Evolutionary conservation across 2,113 vertebrate genomes (phyloP).

Genomic region (Saccopteryx bilineata): DNA sequence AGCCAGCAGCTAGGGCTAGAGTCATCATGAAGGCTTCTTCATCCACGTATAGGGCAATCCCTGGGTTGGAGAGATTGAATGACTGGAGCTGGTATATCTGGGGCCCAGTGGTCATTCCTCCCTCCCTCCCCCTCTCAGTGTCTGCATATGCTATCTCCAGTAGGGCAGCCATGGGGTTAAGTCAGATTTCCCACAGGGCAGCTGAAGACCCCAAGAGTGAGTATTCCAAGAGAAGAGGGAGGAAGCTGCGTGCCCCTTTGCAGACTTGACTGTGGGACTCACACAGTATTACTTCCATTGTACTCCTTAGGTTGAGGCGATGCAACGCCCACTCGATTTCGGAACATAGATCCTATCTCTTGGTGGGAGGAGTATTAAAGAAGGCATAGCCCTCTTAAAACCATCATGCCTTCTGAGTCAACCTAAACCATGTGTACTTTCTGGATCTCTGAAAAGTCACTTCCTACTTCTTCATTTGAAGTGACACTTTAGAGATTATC

Average conservation of each 20-base stretch:
- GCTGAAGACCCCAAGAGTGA: background rate
- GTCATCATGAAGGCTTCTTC: background rate
- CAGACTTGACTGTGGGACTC: background rate
- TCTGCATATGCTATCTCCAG: background rate
- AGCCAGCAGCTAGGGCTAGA: background rate
- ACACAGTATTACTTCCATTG: background rate
- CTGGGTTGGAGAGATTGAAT: background rate
- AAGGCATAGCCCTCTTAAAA: background rate
- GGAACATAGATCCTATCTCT: background rate
- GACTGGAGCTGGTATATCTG: background rate
- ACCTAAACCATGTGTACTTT: background rate
- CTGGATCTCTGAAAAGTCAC: background rate
- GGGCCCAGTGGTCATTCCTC: background rate
- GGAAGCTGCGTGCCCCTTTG: background rate
- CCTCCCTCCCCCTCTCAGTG: background rate
- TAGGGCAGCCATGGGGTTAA: background rate
- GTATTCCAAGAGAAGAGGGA: background rate
- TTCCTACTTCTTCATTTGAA: background rate
- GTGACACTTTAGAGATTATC: slow-evolving; percentile 33
- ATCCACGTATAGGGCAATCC: background rate
- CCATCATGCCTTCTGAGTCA: background rate
- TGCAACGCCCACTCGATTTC: background rate
- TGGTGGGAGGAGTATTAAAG: background rate
- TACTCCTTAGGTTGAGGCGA: background rate
- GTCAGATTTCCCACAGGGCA: background rate